Percentiles rank a stretch among this genome's conserved stretches.
Conservation (phyloP, 1,140 invertebrate genomes). For the Pseudomyrmex cubaensis region DNA sequence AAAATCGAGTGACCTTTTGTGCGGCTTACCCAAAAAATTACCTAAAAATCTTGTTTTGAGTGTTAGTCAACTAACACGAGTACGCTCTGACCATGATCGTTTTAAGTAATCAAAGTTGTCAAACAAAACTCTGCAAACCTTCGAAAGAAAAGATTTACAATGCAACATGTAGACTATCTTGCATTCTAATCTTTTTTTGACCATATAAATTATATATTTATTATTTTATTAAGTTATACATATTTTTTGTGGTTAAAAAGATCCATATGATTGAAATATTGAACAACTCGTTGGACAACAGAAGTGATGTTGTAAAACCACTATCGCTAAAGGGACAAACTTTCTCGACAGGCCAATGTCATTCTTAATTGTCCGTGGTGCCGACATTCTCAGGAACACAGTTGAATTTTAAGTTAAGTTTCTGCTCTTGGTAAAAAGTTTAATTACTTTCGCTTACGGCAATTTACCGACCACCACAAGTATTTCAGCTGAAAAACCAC, state of each 20-base stretch:
- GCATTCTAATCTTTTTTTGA: not conserved
- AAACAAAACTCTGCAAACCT: not conserved
- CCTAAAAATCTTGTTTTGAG: slow-evolving; percentile 35
- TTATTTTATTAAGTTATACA: not conserved
- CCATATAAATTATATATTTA: not conserved
- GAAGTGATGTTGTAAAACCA: not conserved
- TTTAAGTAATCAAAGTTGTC: slow-evolving; percentile 1
- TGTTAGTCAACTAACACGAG: slow-evolving; percentile 27
- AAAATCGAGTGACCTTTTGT: slow-evolving; percentile 42
- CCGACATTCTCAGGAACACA: not conserved
- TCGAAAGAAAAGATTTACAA: not conserved
- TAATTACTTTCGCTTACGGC: slow-evolving; percentile 47
- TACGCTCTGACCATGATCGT: slow-evolving; percentile 2
- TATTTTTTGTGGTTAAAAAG: not conserved
- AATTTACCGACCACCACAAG: slow-evolving; percentile 14
- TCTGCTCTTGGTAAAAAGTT: slow-evolving; percentile 44
- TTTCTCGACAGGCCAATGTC: not conserved
- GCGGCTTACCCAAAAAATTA: slow-evolving; percentile 36
- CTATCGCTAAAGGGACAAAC: not conserved
- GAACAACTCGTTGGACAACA: not conserved
- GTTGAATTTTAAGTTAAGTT: slow-evolving; percentile 53
- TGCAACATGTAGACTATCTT: not conserved
- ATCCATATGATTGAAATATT: not conserved
- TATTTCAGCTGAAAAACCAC: slow-evolving; percentile 30
- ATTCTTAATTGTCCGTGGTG: slow-evolving; percentile 30